A percentile compares a stretch with the other conserved stretches of the same genome.
Conservation (phyloP, 2,797 vertebrate species). For the Nyctalus aviator region DNA sequence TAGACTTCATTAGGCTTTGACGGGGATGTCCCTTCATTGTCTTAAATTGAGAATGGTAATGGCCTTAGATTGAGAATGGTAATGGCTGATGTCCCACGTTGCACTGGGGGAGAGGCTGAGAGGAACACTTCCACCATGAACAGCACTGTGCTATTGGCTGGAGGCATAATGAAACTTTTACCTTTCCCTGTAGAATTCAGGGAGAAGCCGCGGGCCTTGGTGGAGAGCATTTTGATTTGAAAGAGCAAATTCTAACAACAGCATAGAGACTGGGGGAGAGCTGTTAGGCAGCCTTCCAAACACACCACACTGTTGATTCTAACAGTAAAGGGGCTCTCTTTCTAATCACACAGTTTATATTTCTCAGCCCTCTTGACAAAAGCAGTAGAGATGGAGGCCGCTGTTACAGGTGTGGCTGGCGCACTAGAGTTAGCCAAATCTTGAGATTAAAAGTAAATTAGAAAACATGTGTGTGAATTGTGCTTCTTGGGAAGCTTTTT, state of each 20-base stretch:
- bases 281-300: slow-evolving; percentile 78
- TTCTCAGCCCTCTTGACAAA: slow-evolving; percentile 60
- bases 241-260: slow-evolving; percentile 78
- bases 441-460: slow-evolving; percentile 59
- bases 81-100: slow-evolving; percentile 36
- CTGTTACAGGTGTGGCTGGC: slow-evolving; percentile 13
- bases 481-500: slow-evolving; percentile 35
- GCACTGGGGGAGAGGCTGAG: slow-evolving; percentile 39
- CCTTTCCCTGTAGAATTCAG: slow-evolving; percentile 63
- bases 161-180: slow-evolving; percentile 64
- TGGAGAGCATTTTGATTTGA: slow-evolving; percentile 73
- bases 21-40: slow-evolving; percentile 25
- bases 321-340: slow-evolving; percentile 68
- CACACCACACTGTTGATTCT: slow-evolving; percentile 63
- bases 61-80: slow-evolving; percentile 44
- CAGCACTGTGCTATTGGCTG: slow-evolving; percentile 63
- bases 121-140: slow-evolving; percentile 57
- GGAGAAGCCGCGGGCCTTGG: slow-evolving; percentile 55
- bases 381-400: background rate
- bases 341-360: slow-evolving; percentile 58
- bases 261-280: slow-evolving; percentile 72
- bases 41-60: slow-evolving; percentile 38
- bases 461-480: slow-evolving; percentile 13
- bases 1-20: slow-evolving; percentile 56
- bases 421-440: slow-evolving; percentile 18